A percentile compares a stretch with the other conserved stretches of the same genome.
Conservation (phyloP, 1,140 invertebrate species). For the Papilio helenus region DNA sequence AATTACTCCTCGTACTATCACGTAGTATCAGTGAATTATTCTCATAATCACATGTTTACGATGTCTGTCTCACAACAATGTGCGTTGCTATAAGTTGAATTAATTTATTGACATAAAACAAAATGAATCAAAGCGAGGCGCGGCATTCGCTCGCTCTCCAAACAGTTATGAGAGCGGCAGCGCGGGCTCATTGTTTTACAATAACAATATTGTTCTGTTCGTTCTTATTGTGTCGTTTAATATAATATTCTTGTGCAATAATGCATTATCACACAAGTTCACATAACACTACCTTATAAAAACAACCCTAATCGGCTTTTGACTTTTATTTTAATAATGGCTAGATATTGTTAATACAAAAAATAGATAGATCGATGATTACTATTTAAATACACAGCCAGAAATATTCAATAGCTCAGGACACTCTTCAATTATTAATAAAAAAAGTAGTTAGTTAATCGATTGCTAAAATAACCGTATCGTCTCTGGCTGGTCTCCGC, state of each 20-base stretch:
- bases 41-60: not conserved
- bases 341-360: not conserved
- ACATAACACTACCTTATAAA: slow-evolving; percentile 1
- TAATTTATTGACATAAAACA: not conserved
- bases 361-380: not conserved
- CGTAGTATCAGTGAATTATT: not conserved
- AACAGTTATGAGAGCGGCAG: not conserved
- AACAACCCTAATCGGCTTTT: not conserved
- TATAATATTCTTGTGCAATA: not conserved
- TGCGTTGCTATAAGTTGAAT: slow-evolving; percentile 1
- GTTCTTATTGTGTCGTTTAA: not conserved
- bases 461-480: slow-evolving; percentile 4
- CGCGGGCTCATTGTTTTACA: not conserved
- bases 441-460: not conserved
- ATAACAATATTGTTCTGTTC: slow-evolving; percentile 21
- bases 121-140: not conserved
- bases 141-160: not conserved
- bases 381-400: not conserved
- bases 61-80: not conserved
- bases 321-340: not conserved
- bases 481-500: not conserved
- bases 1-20: not conserved
- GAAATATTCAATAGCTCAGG: not conserved
- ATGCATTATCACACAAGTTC: slow-evolving; percentile 13
- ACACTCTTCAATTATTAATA: not conserved